These are phyloP conservation scores for Drosophila niveifrons DNA, from an alignment of 2,888 invertebrate genomes.

Conservation along the genomic window DNA sequence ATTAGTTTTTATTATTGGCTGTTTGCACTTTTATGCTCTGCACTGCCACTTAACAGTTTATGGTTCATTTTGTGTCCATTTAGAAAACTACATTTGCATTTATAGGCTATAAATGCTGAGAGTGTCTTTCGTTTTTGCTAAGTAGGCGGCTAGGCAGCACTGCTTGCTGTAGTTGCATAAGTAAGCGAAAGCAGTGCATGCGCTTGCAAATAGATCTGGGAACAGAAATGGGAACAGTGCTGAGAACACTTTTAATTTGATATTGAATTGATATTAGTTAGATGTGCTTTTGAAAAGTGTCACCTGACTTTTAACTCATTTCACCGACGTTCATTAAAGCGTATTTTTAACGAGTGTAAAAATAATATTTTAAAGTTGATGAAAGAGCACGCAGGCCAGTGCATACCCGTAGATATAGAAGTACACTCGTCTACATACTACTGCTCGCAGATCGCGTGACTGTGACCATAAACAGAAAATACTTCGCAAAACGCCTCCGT, in stretches of 20 bases:
- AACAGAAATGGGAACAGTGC: neutral
- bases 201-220: neutral
- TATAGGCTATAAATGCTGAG: neutral
- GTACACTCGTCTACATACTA: conserved; percentile 2
- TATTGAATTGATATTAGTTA: too few relatives aligned
- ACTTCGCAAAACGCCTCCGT: conserved; percentile 81
- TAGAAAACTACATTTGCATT: neutral
- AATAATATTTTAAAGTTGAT: conserved; percentile 43
- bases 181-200: neutral
- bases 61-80: neutral
- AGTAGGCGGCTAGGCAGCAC: neutral
- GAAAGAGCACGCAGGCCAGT: conserved; percentile 61
- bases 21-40: neutral
- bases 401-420: conserved; percentile 47
- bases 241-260: neutral
- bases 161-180: neutral
- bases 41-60: neutral
- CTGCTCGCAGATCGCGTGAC: conserved; percentile 71
- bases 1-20: neutral
- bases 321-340: conserved; percentile 27
- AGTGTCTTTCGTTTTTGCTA: neutral
- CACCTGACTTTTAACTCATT: neutral
- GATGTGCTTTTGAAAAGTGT: too few relatives aligned
- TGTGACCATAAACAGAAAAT: conserved; percentile 79
- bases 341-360: conserved; percentile 34